Conservation (phyloP, 64 coral and sea anemone species). For the Actinia equina region DNA sequence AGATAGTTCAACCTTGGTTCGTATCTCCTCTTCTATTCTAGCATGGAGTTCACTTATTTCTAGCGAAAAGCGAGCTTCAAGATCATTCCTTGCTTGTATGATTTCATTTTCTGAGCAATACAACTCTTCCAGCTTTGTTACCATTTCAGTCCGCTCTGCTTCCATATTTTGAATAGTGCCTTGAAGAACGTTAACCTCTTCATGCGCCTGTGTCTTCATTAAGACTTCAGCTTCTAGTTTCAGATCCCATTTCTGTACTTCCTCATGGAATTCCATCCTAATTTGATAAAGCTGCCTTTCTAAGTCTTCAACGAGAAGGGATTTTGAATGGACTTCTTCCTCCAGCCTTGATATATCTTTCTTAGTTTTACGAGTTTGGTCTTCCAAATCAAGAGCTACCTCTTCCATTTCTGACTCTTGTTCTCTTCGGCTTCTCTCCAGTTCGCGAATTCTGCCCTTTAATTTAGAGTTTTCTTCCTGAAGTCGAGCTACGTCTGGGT, state of each 20-base stretch:
- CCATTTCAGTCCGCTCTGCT: constrained; percentile 75
- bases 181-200: constrained; percentile 51
- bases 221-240: constrained; percentile 50
- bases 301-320: constrained; percentile 24
- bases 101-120: constrained; percentile 73
- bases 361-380: constrained; percentile 18
- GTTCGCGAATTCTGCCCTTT: constrained; percentile 28
- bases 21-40: constrained; percentile 61
- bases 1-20: constrained; percentile 57
- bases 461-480: constrained; percentile 34
- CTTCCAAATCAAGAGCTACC: constrained; percentile 22
- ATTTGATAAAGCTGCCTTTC: constrained; percentile 56
- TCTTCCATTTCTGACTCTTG: constrained; percentile 34
- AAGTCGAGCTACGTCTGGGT: constrained; percentile 18
- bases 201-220: constrained; percentile 49
- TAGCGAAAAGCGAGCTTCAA: constrained; percentile 54
- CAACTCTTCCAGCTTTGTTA: constrained; percentile 62
- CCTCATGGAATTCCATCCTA: constrained; percentile 47
- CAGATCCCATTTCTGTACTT: constrained; percentile 51
- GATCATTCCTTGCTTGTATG: constrained; percentile 30
- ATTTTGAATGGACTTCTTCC: constrained; percentile 50
- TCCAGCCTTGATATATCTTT: constrained; percentile 58
- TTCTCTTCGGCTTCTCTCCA: constrained; percentile 27
- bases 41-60: constrained; percentile 50
- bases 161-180: constrained; percentile 52